Base-by-base conservation (phyloP, 2,797 vertebrate genomes). In the Pelodytes ibericus region DNA sequence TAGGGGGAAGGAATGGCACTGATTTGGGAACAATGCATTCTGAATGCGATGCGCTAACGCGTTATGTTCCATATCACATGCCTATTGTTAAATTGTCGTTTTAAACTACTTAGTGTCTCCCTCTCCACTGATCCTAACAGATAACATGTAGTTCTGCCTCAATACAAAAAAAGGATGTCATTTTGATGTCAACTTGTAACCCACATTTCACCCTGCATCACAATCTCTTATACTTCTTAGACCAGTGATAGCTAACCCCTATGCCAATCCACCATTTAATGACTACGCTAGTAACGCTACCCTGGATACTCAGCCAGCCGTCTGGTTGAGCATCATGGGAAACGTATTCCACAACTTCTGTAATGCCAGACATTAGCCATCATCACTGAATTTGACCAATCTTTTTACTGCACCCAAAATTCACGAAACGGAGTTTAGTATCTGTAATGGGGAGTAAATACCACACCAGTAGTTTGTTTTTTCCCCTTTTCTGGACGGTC, bases 11-110 rank as follows among this genome's bases (percentile, higher is more conserved):
- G 88, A 90, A 82, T 85, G 83, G 84, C 87, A 75, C 89, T 82
- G 89, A 86, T 90, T 89, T 85, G 82, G 86, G 89, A 86, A 94
- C 93, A 94, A 93, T 90, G 86, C 77, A 27, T 69, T 73, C 80
- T 89, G 83, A 89, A 87, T 88, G 92, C 86, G 86, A 90, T 87
- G 92, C 89, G 89, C 88, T 91, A 94, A 94, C 94, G 92, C 93
- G 92, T 88, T 90, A 80, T 92, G 89, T 90, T 87, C 86, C 87
- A 65, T 89, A 90, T 89, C 92, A 87, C 87, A 84, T 59, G 27
- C 71, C 86, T 86, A 92, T 94, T 95, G 94, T 94, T 86, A 82
- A 36, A 82, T 81, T 87, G 83, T 89, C 86, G 84, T 93, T 92
- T 92, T 87, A 92, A 94, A 94, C 91, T 88, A 93, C 88, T 88